Base-by-base conservation (phyloP, 2,888 invertebrate species). In the Calephelis perditalis region DNA sequence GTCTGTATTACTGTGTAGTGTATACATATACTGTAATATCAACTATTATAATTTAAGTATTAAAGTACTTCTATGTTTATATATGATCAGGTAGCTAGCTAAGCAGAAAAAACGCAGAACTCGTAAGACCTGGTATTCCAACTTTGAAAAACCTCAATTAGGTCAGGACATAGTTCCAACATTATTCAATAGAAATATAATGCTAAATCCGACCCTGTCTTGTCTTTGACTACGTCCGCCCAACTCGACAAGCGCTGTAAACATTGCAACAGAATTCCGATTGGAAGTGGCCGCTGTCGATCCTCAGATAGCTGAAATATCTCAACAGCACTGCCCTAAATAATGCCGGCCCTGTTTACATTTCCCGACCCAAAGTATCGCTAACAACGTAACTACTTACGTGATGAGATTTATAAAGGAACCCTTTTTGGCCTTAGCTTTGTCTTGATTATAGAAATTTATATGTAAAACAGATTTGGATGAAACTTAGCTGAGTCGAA, bases 221-320 rank as follows among this genome's bases (percentile, higher is more conserved):
- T 35, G 49, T 26, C 49, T 49, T 26, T 49, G 49, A 49, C 26
- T 49, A 49, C 37, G 47, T 57, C 45, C 57, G 35, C 35, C 44
- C 43, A 7, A 46, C 58, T 67, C 67, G 64, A 66, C 64, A 71
- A 73, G 71, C 73, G 76, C 73, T 72, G 74, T 71, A 70, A 72
- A 71, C 71, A 70, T 67, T 60, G 71, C 70, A 70, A 70, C 69
- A 68, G 73, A 76, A 76, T 78, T 75, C 75, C 75, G 64, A 71
- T 68, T 67, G 66, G 69, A 65, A 49, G 66, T 66, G 67, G 63
- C 70, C 76, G 71, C 75, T 75, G 70, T 75, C 73, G 73, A 75
- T 76, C 71, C 70, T 64, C 72, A 72, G 77, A 84, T 83, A 77
- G 69, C 75, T 77, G 74, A 70, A 77, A 85, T 84, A 79, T 77